A percentile compares a stretch with the other conserved stretches of the same genome.
phyloP scores from a whole-genome alignment of 35 echinoderm and acorn worm species.

The Eucidaris tribuloides region DNA sequence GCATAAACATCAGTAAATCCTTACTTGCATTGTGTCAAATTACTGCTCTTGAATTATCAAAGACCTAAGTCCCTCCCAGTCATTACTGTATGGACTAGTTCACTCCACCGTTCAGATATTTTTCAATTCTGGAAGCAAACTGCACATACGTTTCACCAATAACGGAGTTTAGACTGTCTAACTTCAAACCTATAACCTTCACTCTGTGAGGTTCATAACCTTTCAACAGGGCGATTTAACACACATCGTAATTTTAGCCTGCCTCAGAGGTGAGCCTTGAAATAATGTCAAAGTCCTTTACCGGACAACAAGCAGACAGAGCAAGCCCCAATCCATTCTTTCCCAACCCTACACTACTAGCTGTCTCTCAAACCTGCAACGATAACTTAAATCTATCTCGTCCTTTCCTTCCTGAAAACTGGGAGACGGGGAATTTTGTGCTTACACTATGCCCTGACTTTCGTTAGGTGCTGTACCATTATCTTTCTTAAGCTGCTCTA shows the following conservation, averaged over 20 bases:
- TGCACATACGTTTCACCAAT: background rate
- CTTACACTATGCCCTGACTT: background rate
- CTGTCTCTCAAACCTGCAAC: constrained; percentile 43
- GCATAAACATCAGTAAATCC: no score
- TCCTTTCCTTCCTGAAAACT: constrained; percentile 45
- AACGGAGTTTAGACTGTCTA: background rate
- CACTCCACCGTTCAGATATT: background rate
- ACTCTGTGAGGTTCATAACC: constrained; percentile 6
- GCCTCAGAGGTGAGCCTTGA: constrained; percentile 5
- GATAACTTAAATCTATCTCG: constrained; percentile 58
- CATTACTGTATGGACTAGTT: background rate
- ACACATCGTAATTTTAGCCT: constrained; percentile 7
- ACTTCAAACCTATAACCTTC: constrained; percentile 9
- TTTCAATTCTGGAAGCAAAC: background rate
- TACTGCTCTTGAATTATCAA: no score
- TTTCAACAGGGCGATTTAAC: constrained; percentile 2
- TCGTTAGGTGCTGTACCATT: background rate
- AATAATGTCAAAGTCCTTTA: constrained; percentile 33
- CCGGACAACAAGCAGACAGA: constrained; percentile 53
- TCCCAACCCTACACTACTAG: background rate
- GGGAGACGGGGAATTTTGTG: constrained; percentile 7
- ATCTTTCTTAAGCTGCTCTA: background rate
- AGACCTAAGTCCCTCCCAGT: background rate
- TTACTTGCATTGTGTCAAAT: no score
- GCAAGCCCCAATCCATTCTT: constrained; percentile 39